Base-by-base conservation (phyloP, 2,888 invertebrate genomes). In the Lutraria lutraria region DNA sequence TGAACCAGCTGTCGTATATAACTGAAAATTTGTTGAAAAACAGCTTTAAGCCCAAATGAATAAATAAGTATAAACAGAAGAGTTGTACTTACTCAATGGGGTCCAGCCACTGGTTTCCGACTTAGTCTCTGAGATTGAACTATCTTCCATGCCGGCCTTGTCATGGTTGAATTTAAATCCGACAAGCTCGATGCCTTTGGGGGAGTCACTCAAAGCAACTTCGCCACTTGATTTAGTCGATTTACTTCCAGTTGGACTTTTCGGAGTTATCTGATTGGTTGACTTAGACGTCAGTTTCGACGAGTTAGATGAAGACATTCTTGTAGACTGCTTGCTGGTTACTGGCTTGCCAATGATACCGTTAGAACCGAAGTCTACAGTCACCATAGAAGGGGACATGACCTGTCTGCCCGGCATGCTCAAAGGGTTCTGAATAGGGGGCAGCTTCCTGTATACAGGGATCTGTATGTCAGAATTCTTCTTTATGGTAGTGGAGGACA, bases 371-470 rank as follows among this genome's bases (percentile, higher is more conserved):
- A 84, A 84, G 31, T 84, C 84, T 16, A 84, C 76, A 54, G 54
- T 52, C 19, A 84, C 84, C 43, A 72, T 72, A 12, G 72, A 29
- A 63, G 84, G 84, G 3, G 84, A 84, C 19, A 84, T 76, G 16
- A 84, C 54, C 31, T 84, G 29, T 31, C 84, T 76, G 10, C 54
- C 76, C 0, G 16, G 29, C 84, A 84, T 84, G 21, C 29, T 84
- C 29, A 16, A 80, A 29, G 87, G 81, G 13, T 56, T 60, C 31
- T 54, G 85, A 16, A 89, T 89, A 3, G 87, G 85, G 10, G 89
- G 89, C 21, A 89, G 83, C 63, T 89, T 89, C 56, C 87, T 87
- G 82, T 87, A 89, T 31, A 82, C 79, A 19, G 89, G 85, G 15
- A 89, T 81, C 21, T 82, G 52, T 31, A 83, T 56, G 52, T 87